Base-by-base conservation (phyloP, 2,113 vertebrate genomes). In the Thomomys bottae region DNA sequence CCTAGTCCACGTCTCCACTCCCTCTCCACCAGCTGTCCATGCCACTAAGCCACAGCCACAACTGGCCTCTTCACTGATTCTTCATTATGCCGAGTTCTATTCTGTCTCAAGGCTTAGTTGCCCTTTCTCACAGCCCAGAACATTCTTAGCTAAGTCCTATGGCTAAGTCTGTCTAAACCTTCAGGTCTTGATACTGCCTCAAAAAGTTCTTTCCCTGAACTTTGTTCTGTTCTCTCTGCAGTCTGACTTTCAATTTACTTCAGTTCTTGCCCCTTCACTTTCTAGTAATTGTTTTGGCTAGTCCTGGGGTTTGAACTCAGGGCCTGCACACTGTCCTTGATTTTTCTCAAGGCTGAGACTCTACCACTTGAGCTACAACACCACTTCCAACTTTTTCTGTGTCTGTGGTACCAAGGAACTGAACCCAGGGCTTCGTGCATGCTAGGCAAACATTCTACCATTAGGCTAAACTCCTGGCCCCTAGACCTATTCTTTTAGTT, bases 111-210 rank as follows among this genome's bases (percentile, higher is more conserved):
- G 57, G 70, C 84, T 30, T 90, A 94, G 34, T 90, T 95, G n/a
- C 92, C 40, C 12, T 94, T 94, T 64, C 84, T 88, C 36, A 91
- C 87, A 75, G 66, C 72, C 42, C 49, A 78, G 79, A 85, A 81
- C 38, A 78, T 95, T 95, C 89, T 94, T 12, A 15, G 81, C 54
- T 70, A 91, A 96, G 23, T 86, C 84, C 6, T 83, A 82, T 67
- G 87, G 54, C 76, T 36, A 95, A 88, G 23, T 67, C 26, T 45
- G 67, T 95, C 73, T 87, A 57, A 11, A 90, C n/a, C 73, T 75
- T 26, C 49, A 54, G 49, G 49, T 54, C 49, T 54, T 54, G 49
- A 73, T 40, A 81, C 79, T 66, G 90, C 83, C 34, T 77, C 70
- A 81, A 63, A 57, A 80, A 0, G 15, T 18, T 91, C 81, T 61